These are phyloP conservation scores for Sebastolobus altivelis DNA, from an alignment of 2,797 vertebrate genomes.

Conservation along the genomic window DNA sequence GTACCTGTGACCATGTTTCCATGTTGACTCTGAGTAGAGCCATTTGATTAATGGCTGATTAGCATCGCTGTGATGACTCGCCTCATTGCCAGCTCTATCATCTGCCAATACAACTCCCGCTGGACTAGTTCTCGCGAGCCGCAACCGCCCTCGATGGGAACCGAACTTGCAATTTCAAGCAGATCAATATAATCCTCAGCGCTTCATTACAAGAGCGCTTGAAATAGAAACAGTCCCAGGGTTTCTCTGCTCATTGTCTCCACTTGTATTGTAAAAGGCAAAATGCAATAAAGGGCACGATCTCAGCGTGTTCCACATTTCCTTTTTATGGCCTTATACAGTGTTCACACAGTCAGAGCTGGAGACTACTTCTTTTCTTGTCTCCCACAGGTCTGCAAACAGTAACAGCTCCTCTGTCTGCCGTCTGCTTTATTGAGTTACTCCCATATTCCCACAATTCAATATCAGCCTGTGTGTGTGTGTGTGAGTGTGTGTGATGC, in stretches of 20 bases:
- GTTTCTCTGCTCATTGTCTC: slow-evolving; percentile 28
- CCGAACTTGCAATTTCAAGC: slow-evolving; percentile 48
- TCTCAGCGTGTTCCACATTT: slow-evolving; percentile 25
- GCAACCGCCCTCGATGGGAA: slow-evolving; percentile 26
- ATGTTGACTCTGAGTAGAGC: background rate
- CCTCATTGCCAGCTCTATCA: slow-evolving; percentile 38
- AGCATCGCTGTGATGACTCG: slow-evolving; percentile 37
- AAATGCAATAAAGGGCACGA: slow-evolving; percentile 24
- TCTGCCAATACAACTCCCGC: slow-evolving; percentile 45
- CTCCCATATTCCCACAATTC: slow-evolving; percentile 42
- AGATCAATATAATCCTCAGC: slow-evolving; percentile 59
- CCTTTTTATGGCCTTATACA: slow-evolving; percentile 26
- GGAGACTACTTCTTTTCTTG: slow-evolving; percentile 18
- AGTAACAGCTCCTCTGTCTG: slow-evolving; percentile 37
- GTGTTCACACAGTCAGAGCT: slow-evolving; percentile 16
- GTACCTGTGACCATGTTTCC: background rate
- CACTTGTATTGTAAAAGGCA: slow-evolving; percentile 9
- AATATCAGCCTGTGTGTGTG: slow-evolving; percentile 22
- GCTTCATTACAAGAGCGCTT: slow-evolving; percentile 42
- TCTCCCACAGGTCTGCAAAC: slow-evolving; percentile 38
- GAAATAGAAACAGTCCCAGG: slow-evolving; percentile 49
- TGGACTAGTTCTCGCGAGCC: slow-evolving; percentile 12
- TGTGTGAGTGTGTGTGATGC: slow-evolving; percentile 4
- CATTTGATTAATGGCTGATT: slow-evolving; percentile 53
- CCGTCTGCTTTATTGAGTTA: slow-evolving; percentile 48